phyloP scores from a whole-genome alignment of 2,888 invertebrate genomes.

The Pseudolycoriella hygida region DNA sequence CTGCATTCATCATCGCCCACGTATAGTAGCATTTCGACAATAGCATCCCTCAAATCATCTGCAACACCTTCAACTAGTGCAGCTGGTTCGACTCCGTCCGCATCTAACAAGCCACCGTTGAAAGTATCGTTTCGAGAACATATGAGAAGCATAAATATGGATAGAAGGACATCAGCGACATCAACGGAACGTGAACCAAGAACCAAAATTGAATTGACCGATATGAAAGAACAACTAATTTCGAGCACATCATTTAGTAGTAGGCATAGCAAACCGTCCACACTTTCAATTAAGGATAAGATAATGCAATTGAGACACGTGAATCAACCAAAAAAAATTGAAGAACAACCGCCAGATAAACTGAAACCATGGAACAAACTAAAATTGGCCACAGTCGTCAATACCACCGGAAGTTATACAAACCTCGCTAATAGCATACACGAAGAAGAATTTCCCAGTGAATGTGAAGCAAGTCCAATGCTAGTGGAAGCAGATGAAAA shows the following conservation, averaged over 20 bases:
- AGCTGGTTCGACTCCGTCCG: constrained; percentile 21
- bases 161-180: background rate
- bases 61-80: constrained; percentile 32
- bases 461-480: constrained; percentile 17
- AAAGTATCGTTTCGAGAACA: constrained; percentile 45
- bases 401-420: constrained; percentile 22
- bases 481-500: constrained; percentile 11
- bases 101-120: constrained; percentile 22
- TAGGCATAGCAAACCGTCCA: constrained; percentile 17
- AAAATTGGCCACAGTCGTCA: constrained; percentile 43
- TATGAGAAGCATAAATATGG: constrained; percentile 40
- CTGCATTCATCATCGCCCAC: constrained; percentile 5
- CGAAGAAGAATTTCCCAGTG: constrained; percentile 7
- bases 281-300: constrained; percentile 31
- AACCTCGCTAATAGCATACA: constrained; percentile 20
- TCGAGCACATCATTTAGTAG: constrained; percentile 12
- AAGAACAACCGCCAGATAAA: constrained; percentile 26
- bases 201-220: background rate
- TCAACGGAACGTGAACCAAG: background rate
- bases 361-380: constrained; percentile 57
- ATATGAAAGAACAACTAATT: constrained; percentile 14
- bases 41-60: constrained; percentile 16
- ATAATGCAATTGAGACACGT: constrained; percentile 28
- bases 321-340: constrained; percentile 21
- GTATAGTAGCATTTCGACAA: constrained; percentile 10